Evolutionary conservation across 2,113 vertebrate genomes (phyloP).

Genomic region (Trogon melanurus): DNA sequence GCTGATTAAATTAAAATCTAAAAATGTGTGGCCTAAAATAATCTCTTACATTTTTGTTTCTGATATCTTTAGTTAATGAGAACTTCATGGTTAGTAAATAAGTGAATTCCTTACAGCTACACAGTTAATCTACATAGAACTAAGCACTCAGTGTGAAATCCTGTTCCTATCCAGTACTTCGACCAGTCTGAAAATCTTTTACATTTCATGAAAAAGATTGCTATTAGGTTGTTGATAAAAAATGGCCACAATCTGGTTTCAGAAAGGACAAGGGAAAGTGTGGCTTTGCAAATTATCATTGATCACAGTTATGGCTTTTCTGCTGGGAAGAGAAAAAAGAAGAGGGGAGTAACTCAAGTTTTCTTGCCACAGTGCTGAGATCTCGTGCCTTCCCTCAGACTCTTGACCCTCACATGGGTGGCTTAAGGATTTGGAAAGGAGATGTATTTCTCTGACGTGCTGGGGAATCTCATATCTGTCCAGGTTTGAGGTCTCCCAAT

Average conservation of each 20-base stretch:
- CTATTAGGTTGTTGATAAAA: background rate
- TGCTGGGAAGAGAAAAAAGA: background rate
- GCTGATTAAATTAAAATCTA: background rate
- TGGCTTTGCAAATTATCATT: background rate
- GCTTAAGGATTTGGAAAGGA: background rate
- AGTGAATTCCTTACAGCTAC: background rate
- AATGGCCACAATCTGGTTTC: background rate
- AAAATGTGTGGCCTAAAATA: background rate
- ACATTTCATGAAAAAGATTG: background rate
- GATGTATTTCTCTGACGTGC: background rate
- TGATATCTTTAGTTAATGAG: background rate
- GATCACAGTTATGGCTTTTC: background rate
- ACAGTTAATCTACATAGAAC: background rate
- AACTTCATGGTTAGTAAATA: background rate
- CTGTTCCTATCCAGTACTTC: background rate
- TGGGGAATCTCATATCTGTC: background rate
- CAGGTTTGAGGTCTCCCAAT: background rate
- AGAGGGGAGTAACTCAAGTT: background rate
- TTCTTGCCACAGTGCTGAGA: background rate
- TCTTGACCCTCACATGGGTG: background rate
- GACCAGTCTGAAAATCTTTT: no score
- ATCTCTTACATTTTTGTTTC: background rate
- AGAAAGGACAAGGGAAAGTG: background rate
- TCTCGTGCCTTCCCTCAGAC: background rate
- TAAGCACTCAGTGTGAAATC: background rate